Evolutionary conservation across 2,113 vertebrate genomes (phyloP).

Genomic region (Mola mola): DNA sequence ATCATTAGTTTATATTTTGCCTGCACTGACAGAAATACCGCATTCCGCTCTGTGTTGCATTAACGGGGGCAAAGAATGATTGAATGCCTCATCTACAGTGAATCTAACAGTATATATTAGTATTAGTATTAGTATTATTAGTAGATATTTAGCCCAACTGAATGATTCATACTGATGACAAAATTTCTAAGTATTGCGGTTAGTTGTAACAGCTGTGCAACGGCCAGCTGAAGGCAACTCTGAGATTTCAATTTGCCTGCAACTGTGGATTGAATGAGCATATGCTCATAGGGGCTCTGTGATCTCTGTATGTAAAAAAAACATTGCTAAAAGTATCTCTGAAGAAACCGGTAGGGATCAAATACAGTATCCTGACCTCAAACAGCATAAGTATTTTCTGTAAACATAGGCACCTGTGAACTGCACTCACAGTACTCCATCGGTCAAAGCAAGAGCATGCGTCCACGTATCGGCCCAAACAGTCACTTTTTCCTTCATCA

Average conservation of each 20-base stretch:
- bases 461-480: neutral
- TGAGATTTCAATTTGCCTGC: conserved; percentile 62
- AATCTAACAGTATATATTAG: conserved; percentile 19
- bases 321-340: conserved; percentile 16
- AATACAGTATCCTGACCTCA: conserved; percentile 3
- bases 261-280: conserved; percentile 47
- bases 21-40: conserved; percentile 56
- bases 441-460: neutral
- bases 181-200: conserved; percentile 53
- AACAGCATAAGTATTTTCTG: neutral
- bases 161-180: conserved; percentile 58
- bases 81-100: conserved; percentile 56
- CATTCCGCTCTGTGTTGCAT: conserved; percentile 42
- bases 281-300: conserved; percentile 45
- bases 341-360: neutral
- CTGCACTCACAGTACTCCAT: neutral
- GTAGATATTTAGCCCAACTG: conserved; percentile 51
- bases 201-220: conserved; percentile 63
- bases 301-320: conserved; percentile 43
- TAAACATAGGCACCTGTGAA: neutral
- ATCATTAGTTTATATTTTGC: conserved; percentile 88
- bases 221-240: conserved; percentile 57
- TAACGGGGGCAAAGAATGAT: conserved; percentile 60
- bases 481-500: conserved; percentile 3
- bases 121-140: too few species aligned